Evolutionary conservation across 23 tunicate species (phyloP).

Genomic region (Pegea sp.): DNA sequence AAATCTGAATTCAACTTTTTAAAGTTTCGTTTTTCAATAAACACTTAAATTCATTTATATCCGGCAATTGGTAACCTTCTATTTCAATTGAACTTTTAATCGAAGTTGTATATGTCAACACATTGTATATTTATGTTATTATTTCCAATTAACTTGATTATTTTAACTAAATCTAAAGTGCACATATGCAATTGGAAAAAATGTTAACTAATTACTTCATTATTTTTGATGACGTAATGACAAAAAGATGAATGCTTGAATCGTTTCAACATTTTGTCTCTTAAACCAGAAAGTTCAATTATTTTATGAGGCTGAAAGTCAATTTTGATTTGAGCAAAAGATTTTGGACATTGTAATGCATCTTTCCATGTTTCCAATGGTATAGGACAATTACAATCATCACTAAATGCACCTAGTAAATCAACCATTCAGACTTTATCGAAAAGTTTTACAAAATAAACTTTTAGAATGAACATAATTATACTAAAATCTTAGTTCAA

Average conservation of each 20-base stretch:
- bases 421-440: background rate
- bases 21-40: no score
- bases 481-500: no score
- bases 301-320: conserved; percentile 21
- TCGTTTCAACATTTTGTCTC: conserved; percentile 24
- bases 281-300: conserved; percentile 37
- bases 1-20: no score
- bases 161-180: background rate
- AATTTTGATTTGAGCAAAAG: conserved; percentile 29
- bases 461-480: background rate
- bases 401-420: conserved; percentile 48
- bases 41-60: no score
- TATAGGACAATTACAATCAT: conserved; percentile 73
- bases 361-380: conserved; percentile 36
- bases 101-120: no score
- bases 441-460: background rate
- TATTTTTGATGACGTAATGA: conserved; percentile 58
- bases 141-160: conserved; percentile 3
- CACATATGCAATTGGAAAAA: background rate
- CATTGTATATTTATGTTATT: no score
- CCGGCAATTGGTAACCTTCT: no score
- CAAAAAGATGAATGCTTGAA: conserved; percentile 67
- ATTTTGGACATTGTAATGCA: conserved; percentile 60
- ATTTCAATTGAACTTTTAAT: no score
- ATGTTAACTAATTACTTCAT: conserved; percentile 8